A percentile compares a stretch with the other conserved stretches of the same genome.
Evolutionary conservation across 2,113 vertebrate genomes (phyloP).

Genomic region (Barnardius zonarius): DNA sequence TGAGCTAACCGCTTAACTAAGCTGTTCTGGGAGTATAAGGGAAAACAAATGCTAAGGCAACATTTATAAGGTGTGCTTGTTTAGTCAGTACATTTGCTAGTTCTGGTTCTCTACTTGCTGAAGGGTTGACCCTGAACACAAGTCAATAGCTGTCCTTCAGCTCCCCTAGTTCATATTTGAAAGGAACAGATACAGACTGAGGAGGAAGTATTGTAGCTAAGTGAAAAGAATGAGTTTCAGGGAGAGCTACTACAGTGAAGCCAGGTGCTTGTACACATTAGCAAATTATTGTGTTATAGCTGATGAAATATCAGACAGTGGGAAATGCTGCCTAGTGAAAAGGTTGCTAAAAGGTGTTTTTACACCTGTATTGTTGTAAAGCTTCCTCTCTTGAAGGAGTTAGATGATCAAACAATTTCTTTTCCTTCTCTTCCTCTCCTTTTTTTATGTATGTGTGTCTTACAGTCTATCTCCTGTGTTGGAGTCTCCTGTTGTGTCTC

Average conservation of each 20-base stretch:
- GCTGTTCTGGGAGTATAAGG: not conserved
- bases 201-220: not conserved
- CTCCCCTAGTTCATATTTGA: not conserved
- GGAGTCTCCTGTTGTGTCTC: not conserved
- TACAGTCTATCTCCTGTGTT: not conserved
- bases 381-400: not conserved
- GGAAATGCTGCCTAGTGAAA: not conserved
- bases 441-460: not conserved
- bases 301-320: not conserved
- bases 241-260: not conserved
- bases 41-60: not conserved
- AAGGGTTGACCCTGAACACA: not conserved
- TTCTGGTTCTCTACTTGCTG: not conserved
- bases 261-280: not conserved
- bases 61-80: constrained; percentile 2
- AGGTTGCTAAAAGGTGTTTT: not conserved
- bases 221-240: not conserved
- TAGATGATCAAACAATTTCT: not conserved
- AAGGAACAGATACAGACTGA: not conserved
- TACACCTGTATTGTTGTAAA: not conserved
- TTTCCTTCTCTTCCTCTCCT: not conserved
- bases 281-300: not conserved
- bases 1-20: not conserved
- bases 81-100: not conserved
- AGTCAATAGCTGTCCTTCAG: not conserved